These are phyloP conservation scores for Timandra comae DNA, from an alignment of 2,888 invertebrate species.

Conservation along the genomic window DNA sequence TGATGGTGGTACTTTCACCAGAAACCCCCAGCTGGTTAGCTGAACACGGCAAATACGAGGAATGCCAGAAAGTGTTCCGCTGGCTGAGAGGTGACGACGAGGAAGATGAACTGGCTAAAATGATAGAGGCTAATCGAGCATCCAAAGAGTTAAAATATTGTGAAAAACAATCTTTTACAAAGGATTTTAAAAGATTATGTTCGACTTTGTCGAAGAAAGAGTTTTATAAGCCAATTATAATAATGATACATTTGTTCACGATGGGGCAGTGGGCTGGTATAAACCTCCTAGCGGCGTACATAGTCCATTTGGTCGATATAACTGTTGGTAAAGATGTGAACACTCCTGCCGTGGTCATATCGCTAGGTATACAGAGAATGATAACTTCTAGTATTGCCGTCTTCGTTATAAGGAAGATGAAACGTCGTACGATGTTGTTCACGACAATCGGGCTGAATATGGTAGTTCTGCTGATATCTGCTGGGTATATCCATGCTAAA, in stretches of 20 bases:
- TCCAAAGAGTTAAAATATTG: constrained; percentile 22
- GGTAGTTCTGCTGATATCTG: constrained; percentile 30
- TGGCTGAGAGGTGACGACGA: constrained; percentile 69
- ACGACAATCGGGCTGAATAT: constrained; percentile 33
- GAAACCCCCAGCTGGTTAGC: constrained; percentile 81
- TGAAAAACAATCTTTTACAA: constrained; percentile 15
- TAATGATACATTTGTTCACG: constrained; percentile 45
- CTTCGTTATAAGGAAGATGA: constrained; percentile 38
- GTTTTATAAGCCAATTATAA: constrained; percentile 48
- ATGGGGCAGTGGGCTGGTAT: constrained; percentile 45
- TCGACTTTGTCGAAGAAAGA: constrained; percentile 36
- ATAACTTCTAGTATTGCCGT: constrained; percentile 37
- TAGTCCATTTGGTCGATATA: constrained; percentile 35
- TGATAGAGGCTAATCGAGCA: constrained; percentile 29
- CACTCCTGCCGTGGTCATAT: constrained; percentile 34
- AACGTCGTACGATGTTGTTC: constrained; percentile 40
- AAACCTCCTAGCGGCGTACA: constrained; percentile 40
- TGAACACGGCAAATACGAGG: constrained; percentile 64
- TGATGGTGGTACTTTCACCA: constrained; percentile 50
- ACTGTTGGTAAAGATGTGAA: constrained; percentile 37
- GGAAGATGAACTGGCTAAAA: constrained; percentile 37
- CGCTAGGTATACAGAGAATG: constrained; percentile 39
- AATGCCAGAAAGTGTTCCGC: constrained; percentile 68
- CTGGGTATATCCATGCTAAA: constrained; percentile 39
- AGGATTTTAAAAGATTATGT: constrained; percentile 22